A percentile compares a stretch with the other conserved stretches of the same genome.
Conservation (phyloP, 1,140 invertebrate species). For the Drosophila dunni region DNA sequence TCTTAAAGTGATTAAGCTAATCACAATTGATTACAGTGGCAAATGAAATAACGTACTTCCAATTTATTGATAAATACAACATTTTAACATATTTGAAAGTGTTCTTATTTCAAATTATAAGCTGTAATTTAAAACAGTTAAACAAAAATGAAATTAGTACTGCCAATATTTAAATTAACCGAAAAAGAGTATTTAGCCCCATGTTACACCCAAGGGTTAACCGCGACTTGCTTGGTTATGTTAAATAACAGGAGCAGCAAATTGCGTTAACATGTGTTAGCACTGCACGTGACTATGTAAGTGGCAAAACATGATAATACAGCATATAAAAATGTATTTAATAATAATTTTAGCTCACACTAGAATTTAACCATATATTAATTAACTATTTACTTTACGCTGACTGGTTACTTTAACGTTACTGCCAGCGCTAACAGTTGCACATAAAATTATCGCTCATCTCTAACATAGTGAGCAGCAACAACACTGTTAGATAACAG, state of each 20-base stretch:
- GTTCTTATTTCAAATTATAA: background rate
- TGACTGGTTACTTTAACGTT: background rate
- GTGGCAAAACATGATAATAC: background rate
- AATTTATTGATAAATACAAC: too few species aligned
- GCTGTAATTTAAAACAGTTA: background rate
- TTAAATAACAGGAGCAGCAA: slow-evolving; percentile 31
- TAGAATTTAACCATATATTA: background rate
- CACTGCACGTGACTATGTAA: background rate
- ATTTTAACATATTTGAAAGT: too few species aligned
- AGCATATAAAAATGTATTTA: too few species aligned
- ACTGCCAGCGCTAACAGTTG: background rate
- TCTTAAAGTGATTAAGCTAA: slow-evolving; percentile 21
- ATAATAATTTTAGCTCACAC: too few species aligned
- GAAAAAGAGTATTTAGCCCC: background rate
- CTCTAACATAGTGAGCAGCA: slow-evolving; percentile 23
- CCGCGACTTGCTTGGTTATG: background rate
- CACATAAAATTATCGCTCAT: slow-evolving; percentile 6
- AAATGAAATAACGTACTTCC: too few species aligned
- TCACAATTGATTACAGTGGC: slow-evolving; percentile 27
- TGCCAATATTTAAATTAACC: too few species aligned
- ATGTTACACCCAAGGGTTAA: slow-evolving; percentile 10
- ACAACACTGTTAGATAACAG: slow-evolving; percentile 20
- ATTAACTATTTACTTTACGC: background rate
- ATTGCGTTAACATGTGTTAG: slow-evolving; percentile 20
- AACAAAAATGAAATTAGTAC: too few species aligned